Conservation (phyloP, 1,140 invertebrate genomes). For the Brachionus angularis region DNA sequence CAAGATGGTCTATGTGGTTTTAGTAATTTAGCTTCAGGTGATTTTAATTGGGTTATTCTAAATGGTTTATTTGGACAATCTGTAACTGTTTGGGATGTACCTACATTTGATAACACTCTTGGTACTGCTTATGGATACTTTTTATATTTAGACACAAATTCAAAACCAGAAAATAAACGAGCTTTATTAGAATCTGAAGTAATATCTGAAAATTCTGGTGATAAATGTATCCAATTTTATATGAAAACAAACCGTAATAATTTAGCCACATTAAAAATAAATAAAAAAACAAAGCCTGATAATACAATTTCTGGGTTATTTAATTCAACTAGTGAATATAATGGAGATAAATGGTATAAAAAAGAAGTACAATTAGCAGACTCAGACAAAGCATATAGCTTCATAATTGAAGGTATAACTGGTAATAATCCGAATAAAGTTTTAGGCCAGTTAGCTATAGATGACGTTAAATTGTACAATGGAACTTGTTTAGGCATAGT, state of each 20-base stretch:
- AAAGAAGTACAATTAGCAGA: constrained; percentile 23
- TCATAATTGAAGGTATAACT: constrained; percentile 42
- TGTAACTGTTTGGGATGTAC: constrained; percentile 37
- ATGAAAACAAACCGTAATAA: constrained; percentile 22
- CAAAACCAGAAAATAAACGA: neutral
- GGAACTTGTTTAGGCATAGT: constrained; percentile 44
- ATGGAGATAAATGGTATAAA: neutral
- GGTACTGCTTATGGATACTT: constrained; percentile 2
- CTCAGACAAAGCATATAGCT: neutral
- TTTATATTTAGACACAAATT: constrained; percentile 22
- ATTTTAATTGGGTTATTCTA: constrained; percentile 39
- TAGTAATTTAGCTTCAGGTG: neutral
- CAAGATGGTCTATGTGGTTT: constrained; percentile 14
- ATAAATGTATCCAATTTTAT: constrained; percentile 36
- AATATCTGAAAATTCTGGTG: neutral
- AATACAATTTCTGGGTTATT: neutral
- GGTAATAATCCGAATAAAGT: constrained; percentile 45
- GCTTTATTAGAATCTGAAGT: constrained; percentile 42
- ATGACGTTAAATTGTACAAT: constrained; percentile 49
- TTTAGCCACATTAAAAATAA: constrained; percentile 6
- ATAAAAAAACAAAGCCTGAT: neutral
- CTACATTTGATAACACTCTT: constrained; percentile 46
- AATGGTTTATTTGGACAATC: constrained; percentile 13
- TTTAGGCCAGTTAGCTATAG: constrained; percentile 48
- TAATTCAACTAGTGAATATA: neutral